Evolutionary conservation across 1,140 invertebrate species (phyloP).

Genomic region (Magallana gigas): DNA sequence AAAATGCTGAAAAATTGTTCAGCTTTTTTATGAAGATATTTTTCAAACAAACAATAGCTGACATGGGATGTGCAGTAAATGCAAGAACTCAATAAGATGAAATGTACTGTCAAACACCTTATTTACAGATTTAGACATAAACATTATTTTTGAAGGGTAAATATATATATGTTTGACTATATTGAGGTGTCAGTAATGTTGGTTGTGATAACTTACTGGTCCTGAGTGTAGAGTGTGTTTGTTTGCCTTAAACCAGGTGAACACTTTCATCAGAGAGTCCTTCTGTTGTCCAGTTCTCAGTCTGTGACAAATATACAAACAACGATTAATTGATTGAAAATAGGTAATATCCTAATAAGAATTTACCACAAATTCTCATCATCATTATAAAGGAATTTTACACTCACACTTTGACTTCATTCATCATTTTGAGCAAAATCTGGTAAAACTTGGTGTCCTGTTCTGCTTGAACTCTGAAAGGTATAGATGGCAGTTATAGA

Average conservation of each 20-base stretch:
- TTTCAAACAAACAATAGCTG: no score
- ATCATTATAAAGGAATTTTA: no score
- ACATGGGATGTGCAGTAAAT: no score
- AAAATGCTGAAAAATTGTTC: constrained; percentile 59
- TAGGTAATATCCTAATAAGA: no score
- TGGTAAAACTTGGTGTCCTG: constrained; percentile 74
- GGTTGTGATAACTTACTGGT: constrained; percentile 62
- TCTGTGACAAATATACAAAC: constrained; percentile 44
- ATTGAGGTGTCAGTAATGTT: no score
- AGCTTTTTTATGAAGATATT: no score
- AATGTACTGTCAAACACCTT: no score
- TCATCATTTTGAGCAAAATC: constrained; percentile 73
- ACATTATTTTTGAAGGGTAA: constrained; percentile 10
- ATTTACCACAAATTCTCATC: no score
- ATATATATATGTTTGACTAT: background rate
- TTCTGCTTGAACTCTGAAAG: constrained; percentile 68
- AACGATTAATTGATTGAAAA: no score
- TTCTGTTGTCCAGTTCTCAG: constrained; percentile 62
- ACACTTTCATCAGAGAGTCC: constrained; percentile 63
- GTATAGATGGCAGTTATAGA: background rate
- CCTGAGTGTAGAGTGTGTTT: constrained; percentile 67
- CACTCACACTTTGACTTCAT: constrained; percentile 73
- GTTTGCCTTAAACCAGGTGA: constrained; percentile 71
- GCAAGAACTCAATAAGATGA: no score
- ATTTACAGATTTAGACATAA: background rate